Base-by-base conservation (phyloP, 2,888 invertebrate genomes). In the Sinohyriopsis cumingii region DNA sequence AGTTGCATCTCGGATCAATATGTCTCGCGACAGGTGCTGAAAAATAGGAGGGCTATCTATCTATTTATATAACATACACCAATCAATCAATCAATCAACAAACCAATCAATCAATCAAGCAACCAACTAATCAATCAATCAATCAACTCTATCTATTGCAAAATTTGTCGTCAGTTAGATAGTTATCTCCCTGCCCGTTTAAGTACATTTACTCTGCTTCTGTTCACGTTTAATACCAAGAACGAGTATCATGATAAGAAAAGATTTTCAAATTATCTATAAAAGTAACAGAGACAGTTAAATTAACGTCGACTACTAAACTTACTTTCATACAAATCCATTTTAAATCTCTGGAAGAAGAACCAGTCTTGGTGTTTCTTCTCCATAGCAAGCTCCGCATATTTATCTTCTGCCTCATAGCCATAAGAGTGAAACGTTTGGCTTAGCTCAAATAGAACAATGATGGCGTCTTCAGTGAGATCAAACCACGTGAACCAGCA, bases 291-390 rank as follows among this genome's bases (percentile, higher is more conserved):
- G 33, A 9, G 33, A 33, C 7, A 0, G 7, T 33, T 33, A 33
- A 9, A 33, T 33, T 33, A 33, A 33, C 9, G 33, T 33, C 9
- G 33, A 33, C 2, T 33, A 61, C 61, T 61, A 54, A 63, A 55
- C 20, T 63, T 45, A 63, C 15, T 19, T 54, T n/a, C 18, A 54
- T 63, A 55, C 24, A 63, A 55, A 9, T 6, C 18, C 63, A 63
- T 63, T 63, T 63, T 63, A 55, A 63, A 63, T 20, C 63, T 45
- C 19, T 15, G 22, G 15, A 63, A 63, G 55, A 55, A 63, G 54
- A 63, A 63, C 63, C 63, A 63, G 20, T 20, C 55, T 18, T n/a
- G n/a, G 15, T 63, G 55, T 3, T 63, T 54, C 15, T 63, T 24
- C 3, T 63, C 63, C 54, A 25, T 3, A 7, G 15, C n/a, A 19